Base-by-base conservation (phyloP, 2,797 vertebrate species). In the Leptatherina wallacei region DNA sequence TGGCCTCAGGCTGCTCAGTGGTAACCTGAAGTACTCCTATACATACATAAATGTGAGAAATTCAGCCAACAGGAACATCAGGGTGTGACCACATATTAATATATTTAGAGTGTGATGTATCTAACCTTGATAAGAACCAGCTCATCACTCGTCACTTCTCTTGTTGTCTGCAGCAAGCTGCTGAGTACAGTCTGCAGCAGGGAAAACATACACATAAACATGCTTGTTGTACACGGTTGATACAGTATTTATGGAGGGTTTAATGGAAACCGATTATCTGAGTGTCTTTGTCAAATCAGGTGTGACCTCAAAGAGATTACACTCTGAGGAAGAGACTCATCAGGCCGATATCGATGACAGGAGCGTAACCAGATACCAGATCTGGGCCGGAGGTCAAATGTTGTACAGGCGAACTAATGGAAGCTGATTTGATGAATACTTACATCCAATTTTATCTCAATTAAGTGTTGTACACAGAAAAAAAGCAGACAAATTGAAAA, bases 11-110 rank as follows among this genome's bases (percentile, higher is more conserved):
- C 57, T 83, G 20, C 57, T 68, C 70, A 88, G 64, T 0, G 93
- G 94, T 65, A 96, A 85, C 11, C 12, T 82, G 65, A 95, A 94
- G 80, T 94, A 96, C 77, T 95, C 94, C 95, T 96, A 71, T 18
- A 58, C n/a, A 57, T 1, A 1, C 7, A 56, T 16, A 51, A 38
- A 56, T 4, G 9, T 6, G 2, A 47, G 11, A 27, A 52, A 57
- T 24, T 11, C 0, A 36, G 0, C 36, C 1, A 54, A 20, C 4
- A 16, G 38, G 52, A 13, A 44, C 16, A 60, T 20, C 20, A 24
- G 47, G 35, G 35, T 5, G 10, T 9, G 47, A 33, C 38, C 12
- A 27, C 1, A 3, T 20, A 35, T 51, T 9, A 51, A n/a, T 44
- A 4, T 4, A 55, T 73, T 56, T 6, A 40, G 44, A 3, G 6